Base-by-base conservation (phyloP, 2,888 invertebrate genomes). In the Agonopterix arenella region DNA sequence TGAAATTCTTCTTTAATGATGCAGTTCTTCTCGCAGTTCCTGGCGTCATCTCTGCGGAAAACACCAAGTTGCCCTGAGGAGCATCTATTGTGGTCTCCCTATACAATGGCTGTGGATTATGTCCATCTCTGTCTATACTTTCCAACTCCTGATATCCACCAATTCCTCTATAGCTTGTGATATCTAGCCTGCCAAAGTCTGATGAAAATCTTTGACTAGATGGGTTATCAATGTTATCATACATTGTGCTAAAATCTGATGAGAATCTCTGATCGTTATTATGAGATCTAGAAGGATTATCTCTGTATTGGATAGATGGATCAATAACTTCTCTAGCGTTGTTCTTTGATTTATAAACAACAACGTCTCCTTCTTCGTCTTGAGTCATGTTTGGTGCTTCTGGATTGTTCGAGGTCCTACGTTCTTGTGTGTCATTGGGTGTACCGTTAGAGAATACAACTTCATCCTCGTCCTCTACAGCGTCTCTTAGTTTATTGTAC, bases 381-480 rank as follows among this genome's bases (percentile, higher is more conserved):
- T 76, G 76, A 1, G 62, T 57, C 11, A 63, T 52, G 46, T 55
- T 72, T 10, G 63, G 60, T 4, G 61, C 57, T 5, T 46, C 44
- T 37, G 52, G 28, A 41, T 42, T 50, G 38, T 48, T 45, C 2
- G 52, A 49, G 3, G 47, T 44, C 40, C 56, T 55, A 28, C 28
- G 28, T 28, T 28, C 28, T 28, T 28, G 28, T 44, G 58, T 70
- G 70, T 82, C 80, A 56, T 84, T 85, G 0, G 90, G 86, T 44
- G 58, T 71, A 71, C 81, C 81, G 56, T 84, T 86, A 0, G 90
- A 88, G 59, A 90, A 91, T 58, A 92, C 90, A 2, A 91, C 90
- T 70, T 91, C 91, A 58, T 92, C 92, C 11, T 90, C 90, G 47
- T 90, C 90, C 51, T 90, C 90, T 0, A 73, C 80, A 0, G 81